Conservation (phyloP, 1,140 invertebrate species). For the Aphaenogaster ashmeadi region DNA sequence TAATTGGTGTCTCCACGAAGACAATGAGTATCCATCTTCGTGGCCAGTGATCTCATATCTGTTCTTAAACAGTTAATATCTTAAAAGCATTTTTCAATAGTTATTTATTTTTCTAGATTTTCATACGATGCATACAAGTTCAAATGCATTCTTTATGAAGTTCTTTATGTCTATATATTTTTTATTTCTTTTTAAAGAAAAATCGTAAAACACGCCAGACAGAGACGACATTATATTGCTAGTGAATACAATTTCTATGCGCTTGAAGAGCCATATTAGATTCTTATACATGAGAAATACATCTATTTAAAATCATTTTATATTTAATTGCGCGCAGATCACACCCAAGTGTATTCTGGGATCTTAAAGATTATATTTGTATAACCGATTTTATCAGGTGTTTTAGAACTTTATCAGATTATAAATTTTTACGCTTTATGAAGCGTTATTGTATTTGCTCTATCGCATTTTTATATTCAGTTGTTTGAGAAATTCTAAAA, state of each 20-base stretch:
- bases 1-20: slow-evolving; percentile 50
- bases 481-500: neutral
- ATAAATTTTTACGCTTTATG: neutral
- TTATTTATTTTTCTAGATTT: neutral
- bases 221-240: neutral
- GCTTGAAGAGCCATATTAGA: neutral
- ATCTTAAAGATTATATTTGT: neutral
- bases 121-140: neutral
- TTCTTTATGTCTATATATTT: neutral
- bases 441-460: neutral
- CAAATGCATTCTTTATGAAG: neutral
- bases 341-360: neutral
- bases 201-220: neutral
- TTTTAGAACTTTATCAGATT: neutral
- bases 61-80: neutral
- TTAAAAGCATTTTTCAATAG: neutral
- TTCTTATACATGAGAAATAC: neutral
- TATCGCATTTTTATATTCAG: neutral
- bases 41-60: neutral
- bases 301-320: slow-evolving; percentile 7
- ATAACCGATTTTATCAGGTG: neutral
- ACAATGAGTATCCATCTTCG: neutral
- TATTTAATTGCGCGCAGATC: too few relatives aligned
- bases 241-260: too few relatives aligned
- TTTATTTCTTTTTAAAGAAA: neutral